Base-by-base conservation (phyloP, 2,797 vertebrate species). In the Oceanodroma leucorhoa region DNA sequence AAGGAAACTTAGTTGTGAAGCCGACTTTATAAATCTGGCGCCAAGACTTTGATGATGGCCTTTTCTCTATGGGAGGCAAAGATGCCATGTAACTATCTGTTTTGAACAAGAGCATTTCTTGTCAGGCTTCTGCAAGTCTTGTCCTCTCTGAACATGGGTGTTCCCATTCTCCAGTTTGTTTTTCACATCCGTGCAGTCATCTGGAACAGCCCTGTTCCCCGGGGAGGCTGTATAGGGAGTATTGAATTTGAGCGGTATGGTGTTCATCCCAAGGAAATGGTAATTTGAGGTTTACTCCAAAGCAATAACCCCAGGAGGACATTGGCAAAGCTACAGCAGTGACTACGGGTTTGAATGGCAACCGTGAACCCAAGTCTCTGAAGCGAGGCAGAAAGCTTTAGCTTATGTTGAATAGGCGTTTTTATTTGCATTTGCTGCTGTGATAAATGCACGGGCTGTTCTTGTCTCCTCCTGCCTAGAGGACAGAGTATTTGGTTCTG, bases 161-260 rank as follows among this genome's bases (percentile, higher is more conserved):
- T 96, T 95, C 89, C 93, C 73, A 36, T 69, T 83, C 75, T 82
- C 89, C 38, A 10, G 48, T 73, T 92, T 93, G 53, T 93, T 89
- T 95, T 85, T 62, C 83, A 80, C 66, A 60, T 64, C 89, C 0
- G 1, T 87, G 78, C 20, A 8, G 38, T 87, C 67, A 73, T 89
- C 62, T 94, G 95, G 83, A 93, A 60, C 91, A 76, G 70, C 58
- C 90, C 62, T 18, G 17, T 30, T 92, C 70, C 83, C 32, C 0
- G 24, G 61, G 46, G 23, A 90, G 86, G 64, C 71, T 73, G 21
- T 48, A 18, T 43, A 40, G 86, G 55, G 65, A 82, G 66, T 30
- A 21, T 0, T 89, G 66, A 30, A 29, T 92, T 61, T 27, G 90
- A 48, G 58, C 5, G 9, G 58, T 23, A 14, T 41, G 64, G 24